Base-by-base conservation (phyloP, 1,140 invertebrate genomes). In the Dreissena polymorpha region DNA sequence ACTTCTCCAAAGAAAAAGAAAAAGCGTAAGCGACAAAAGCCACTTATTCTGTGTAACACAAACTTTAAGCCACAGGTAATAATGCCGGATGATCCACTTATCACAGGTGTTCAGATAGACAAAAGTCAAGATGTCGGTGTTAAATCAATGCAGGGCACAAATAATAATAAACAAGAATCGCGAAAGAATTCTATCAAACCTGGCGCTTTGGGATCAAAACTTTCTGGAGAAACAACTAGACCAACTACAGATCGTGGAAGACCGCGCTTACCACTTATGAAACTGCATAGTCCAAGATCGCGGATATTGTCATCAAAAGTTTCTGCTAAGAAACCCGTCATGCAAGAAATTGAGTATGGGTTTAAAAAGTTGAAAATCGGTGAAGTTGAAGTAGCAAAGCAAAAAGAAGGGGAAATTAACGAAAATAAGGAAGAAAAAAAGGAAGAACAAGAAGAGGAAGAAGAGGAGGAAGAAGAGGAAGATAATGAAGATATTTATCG, bases 51-150 rank as follows among this genome's bases (percentile, higher is more conserved):
- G 6, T 60, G 57, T 60, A 23, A 60, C 21, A 5, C 57, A 18
- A 60, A 60, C 57, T 60, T 60, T 2, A 60, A 60, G 21, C 57
- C 57, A n/a, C 16, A n/a, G 16, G 57, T 60, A 6, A 12, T 60
- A n/a, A 60, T 60, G 57, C 57, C 57, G 2, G 57, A 60, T 60
- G 57, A 60, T 60, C 57, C 57, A 60, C 21, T 60, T 60, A 60
- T 60, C 16, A 60, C 57, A n/a, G 57, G 57, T 10, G 10, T 60
- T n/a, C 2, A 60, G 57, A 2, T 23, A 60, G 57, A 23, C 2
- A 10, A 60, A 60, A 23, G 21, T 39, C 39, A 39, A 39, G 39
- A 39, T 39, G 39, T 39, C 8, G 39, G 39, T 39, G 39, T 39
- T 39, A 39, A 39, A 8, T 8, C 39, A 8, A 8, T 39, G 2